phyloP scores from a whole-genome alignment of 2,113 vertebrate species.

The Balaeniceps rex region DNA sequence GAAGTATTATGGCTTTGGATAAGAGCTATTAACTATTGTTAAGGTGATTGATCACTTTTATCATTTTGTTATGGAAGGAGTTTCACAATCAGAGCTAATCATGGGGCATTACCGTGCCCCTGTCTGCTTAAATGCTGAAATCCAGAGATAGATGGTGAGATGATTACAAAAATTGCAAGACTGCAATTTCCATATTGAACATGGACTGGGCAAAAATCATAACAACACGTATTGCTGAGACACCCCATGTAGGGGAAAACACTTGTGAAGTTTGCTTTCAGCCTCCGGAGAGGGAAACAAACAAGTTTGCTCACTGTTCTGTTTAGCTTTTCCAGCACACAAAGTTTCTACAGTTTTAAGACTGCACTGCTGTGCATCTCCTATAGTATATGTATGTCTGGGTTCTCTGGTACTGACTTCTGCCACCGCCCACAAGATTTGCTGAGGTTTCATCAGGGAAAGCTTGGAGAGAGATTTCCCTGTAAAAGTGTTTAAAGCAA shows the following conservation, averaged over 20 bases:
- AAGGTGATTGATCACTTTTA: conserved; percentile 67
- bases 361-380: background rate
- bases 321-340: conserved; percentile 24
- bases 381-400: background rate
- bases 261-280: conserved; percentile 34
- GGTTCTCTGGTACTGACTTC: background rate
- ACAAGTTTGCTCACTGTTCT: conserved; percentile 7
- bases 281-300: conserved; percentile 44
- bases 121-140: conserved; percentile 61
- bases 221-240: conserved; percentile 33
- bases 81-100: conserved; percentile 71
- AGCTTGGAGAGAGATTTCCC: background rate
- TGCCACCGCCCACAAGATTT: background rate
- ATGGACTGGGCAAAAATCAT: conserved; percentile 22
- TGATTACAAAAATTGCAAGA: conserved; percentile 66
- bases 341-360: background rate
- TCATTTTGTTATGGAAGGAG: conserved; percentile 55
- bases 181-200: conserved; percentile 69
- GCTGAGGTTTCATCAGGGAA: background rate
- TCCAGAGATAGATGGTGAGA: conserved; percentile 47
- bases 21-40: conserved; percentile 69
- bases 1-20: conserved; percentile 38
- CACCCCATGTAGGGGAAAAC: background rate
- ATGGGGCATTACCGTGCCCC: conserved; percentile 32
- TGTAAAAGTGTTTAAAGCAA: background rate